Evolutionary conservation across 2,113 vertebrate genomes (phyloP), one percentile per base, ranked within the genome.

Genomic region (Eclectus roratus): DNA sequence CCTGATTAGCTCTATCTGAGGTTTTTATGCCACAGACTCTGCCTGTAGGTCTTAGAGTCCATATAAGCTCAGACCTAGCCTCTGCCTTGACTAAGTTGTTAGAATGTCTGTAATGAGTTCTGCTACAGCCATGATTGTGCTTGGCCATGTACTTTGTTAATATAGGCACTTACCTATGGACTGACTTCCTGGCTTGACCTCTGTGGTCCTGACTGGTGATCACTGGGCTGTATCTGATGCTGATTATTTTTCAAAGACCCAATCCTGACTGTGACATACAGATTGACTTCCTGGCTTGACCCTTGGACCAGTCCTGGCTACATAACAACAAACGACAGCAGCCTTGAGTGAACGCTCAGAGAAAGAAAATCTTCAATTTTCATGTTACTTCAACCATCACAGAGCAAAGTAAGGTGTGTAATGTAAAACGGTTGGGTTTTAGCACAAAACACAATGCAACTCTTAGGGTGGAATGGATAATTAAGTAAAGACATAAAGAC

Each of bases 51-150:
- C 47, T 37, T 44, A 44, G 8, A 60, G 37, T 33, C 43, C 44
- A 24, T 3, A 72, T 7, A 39, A 65, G 16, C 24, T 65, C 52
- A 44, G 79, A 43, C 47, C 43, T 63, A n/a, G 25, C 0, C 8
- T 1, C 5, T 10, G 0, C 7, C 3, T 44, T 17, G 9, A 12
- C 20, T 27, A 5, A 2, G 8, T 1, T 63, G 13, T 3, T 44
- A 39, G n/a, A 11, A 10, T 11, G 29, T 2, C 27, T 21, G 18
- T 7, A 8, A n/a, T 6, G 55, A 29, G 61, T 1, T 66, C 41
- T 79, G n/a, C 37, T 6, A 13, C 10, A 41, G 63, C 21, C 2
- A 1, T 43, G 19, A 33, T 49, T 35, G 11, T 61, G 16, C 7
- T 31, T 80, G 56, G 60, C 17, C 12, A 4, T 5, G 27, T 5